A percentile compares a stretch with the other conserved stretches of the same genome.
Evolutionary conservation across 2,113 vertebrate genomes (phyloP).

Genomic region (Perca flavescens): DNA sequence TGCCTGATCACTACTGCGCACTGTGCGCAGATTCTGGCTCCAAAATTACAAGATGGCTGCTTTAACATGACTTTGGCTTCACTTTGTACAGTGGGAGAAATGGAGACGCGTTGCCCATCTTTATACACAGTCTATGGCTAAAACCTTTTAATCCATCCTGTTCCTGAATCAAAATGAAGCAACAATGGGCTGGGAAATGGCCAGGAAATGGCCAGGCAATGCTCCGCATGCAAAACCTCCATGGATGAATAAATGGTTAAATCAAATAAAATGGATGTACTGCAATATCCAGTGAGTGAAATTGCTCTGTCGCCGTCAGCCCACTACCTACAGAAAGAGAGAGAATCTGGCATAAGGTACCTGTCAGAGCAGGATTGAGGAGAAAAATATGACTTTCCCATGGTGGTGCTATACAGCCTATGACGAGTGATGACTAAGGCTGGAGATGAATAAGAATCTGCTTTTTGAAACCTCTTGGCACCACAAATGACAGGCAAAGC

Average conservation of each 20-base stretch:
- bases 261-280: conserved; percentile 42
- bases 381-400: conserved; percentile 40
- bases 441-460: conserved; percentile 39
- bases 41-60: too few relatives aligned
- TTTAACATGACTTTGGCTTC: too few relatives aligned
- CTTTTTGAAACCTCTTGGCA: conserved; percentile 52
- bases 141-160: neutral
- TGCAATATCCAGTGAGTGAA: conserved; percentile 34
- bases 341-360: conserved; percentile 41
- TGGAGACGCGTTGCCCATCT: too few relatives aligned
- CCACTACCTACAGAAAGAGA: conserved; percentile 43
- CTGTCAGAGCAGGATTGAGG: conserved; percentile 27
- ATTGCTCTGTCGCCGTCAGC: conserved; percentile 39
- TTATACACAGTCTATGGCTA: too few relatives aligned
- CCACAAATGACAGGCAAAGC: conserved; percentile 23
- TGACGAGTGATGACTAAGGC: conserved; percentile 51
- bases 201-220: neutral
- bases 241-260: conserved; percentile 9
- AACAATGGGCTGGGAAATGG: neutral
- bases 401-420: conserved; percentile 29
- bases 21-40: too few relatives aligned
- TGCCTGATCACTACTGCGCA: too few relatives aligned
- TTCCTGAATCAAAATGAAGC: neutral
- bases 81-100: too few relatives aligned
- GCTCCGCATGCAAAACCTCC: neutral